phyloP scores from a whole-genome alignment of 2,797 vertebrate species.

The Sus cebifrons region DNA sequence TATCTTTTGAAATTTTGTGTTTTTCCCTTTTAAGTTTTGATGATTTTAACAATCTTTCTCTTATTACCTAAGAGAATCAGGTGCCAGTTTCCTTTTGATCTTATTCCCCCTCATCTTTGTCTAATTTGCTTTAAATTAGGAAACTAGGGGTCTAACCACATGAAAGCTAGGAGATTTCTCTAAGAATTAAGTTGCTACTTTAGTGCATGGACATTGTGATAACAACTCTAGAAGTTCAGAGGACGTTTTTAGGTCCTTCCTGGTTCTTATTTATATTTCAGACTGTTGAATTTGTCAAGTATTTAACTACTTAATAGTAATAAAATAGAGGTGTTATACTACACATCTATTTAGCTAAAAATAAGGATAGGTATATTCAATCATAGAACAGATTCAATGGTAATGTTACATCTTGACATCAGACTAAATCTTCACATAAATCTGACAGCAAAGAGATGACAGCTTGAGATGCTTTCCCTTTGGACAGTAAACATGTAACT shows the following conservation, averaged over 20 bases:
- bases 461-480: constrained; percentile 14
- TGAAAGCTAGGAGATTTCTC: not conserved
- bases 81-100: not conserved
- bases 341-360: not conserved
- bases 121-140: not conserved
- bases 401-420: not conserved
- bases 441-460: constrained; percentile 20
- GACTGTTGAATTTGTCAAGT: not conserved
- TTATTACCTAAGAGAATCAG: not conserved
- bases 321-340: not conserved
- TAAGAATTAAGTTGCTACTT: not conserved
- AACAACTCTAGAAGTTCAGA: constrained; percentile 39
- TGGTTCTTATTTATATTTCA: constrained; percentile 20
- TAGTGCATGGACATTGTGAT: not conserved
- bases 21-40: constrained; percentile 21
- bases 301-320: not conserved
- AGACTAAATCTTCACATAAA: not conserved
- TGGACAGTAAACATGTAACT: constrained; percentile 18
- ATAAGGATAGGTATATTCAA: constrained; percentile 22
- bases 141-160: not conserved
- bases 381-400: not conserved
- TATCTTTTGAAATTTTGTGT: not conserved
- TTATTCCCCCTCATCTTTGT: not conserved
- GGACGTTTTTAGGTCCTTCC: not conserved
- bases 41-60: not conserved